These are phyloP conservation scores for Pipistrellus nathusii DNA, from an alignment of 2,797 vertebrate genomes.

Conservation along the genomic window DNA sequence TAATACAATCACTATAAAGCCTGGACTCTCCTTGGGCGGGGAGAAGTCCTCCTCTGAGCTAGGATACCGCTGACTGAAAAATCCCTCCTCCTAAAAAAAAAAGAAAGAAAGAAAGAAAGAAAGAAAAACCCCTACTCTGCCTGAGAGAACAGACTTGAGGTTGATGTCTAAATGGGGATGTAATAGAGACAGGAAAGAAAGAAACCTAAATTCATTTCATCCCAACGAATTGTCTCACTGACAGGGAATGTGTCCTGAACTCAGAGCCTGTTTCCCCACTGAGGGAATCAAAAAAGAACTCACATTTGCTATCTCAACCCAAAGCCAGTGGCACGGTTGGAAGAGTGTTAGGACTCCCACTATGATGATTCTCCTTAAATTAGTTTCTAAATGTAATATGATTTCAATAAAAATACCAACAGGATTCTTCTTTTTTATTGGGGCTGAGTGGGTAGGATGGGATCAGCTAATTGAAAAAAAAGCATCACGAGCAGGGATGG, in stretches of 20 bases:
- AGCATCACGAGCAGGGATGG: neutral
- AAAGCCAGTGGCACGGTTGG: neutral
- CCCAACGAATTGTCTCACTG: neutral
- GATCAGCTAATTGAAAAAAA: neutral
- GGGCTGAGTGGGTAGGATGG: neutral
- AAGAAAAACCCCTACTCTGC: neutral
- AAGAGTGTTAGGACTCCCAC: neutral
- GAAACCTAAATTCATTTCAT: neutral
- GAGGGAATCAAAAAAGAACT: neutral
- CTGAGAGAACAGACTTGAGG: neutral
- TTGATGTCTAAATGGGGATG: neutral
- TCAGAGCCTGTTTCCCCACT: neutral
- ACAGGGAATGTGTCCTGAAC: neutral
- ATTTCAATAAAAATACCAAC: conserved; percentile 27
- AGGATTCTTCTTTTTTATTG: neutral
- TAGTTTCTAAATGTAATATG: neutral
- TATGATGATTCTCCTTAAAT: neutral
- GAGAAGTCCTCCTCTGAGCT: neutral
- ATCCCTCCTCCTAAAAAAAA: neutral
- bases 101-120: no score
- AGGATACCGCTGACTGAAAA: neutral
- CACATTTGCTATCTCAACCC: neutral
- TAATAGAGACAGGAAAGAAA: neutral
- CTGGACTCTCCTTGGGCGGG: neutral
- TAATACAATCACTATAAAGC: neutral